phyloP scores from a whole-genome alignment of 1,140 invertebrate genomes.

The Drosophila jambulina region DNA sequence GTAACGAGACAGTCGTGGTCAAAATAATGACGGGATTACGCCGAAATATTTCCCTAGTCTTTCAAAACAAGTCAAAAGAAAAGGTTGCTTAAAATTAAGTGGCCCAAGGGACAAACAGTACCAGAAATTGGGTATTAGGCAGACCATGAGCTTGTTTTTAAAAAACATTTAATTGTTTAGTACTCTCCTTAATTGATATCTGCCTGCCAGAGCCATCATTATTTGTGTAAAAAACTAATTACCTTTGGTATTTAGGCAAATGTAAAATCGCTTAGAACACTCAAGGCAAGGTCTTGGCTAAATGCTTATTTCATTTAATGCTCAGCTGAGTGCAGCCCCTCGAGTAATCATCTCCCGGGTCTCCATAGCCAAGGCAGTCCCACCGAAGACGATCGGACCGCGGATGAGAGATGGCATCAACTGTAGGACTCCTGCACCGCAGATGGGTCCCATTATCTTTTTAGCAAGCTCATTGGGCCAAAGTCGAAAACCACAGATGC shows the following conservation, averaged over 20 bases:
- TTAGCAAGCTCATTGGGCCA: constrained; percentile 41
- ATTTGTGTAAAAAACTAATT: not conserved
- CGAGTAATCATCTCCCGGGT: not conserved
- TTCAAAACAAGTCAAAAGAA: not conserved
- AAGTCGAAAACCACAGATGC: constrained; percentile 36
- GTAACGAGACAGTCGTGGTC: constrained; percentile 8
- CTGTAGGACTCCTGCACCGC: not conserved
- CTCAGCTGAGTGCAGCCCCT: not conserved
- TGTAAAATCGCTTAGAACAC: not conserved
- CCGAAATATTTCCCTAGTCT: not conserved
- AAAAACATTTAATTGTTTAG: not conserved
- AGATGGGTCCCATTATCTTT: constrained; percentile 19
- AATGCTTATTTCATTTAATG: constrained; percentile 5
- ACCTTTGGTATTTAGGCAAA: constrained; percentile 8
- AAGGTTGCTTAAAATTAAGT: not conserved
- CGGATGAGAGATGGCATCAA: not conserved
- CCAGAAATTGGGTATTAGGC: not conserved
- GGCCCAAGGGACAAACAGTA: not conserved
- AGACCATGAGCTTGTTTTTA: no score
- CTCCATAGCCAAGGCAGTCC: not conserved
- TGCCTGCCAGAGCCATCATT: not conserved
- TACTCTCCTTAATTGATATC: not conserved
- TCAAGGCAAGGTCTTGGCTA: constrained; percentile 2
- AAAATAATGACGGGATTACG: constrained; percentile 4
- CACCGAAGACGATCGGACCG: constrained; percentile 4